phyloP scores from a whole-genome alignment of 2,888 invertebrate species.

The Thelaira solivaga region DNA sequence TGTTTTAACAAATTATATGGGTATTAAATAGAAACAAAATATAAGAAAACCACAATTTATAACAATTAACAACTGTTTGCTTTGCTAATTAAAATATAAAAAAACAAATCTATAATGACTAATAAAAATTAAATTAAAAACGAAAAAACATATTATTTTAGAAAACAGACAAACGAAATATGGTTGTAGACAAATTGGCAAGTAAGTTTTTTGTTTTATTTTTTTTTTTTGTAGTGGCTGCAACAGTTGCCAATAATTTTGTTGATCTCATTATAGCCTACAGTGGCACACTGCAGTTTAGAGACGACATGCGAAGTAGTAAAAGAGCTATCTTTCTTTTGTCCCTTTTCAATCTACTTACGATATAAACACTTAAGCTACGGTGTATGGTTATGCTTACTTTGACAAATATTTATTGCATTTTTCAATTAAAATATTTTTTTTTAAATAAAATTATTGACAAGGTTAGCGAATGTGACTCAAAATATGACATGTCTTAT shows the following conservation, averaged over 20 bases:
- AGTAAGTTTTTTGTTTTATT: constrained; percentile 33
- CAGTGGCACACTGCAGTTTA: not conserved
- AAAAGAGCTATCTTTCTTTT: too few relatives aligned
- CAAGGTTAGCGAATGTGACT: too few relatives aligned
- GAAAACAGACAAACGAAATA: constrained; percentile 6
- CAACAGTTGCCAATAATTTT: constrained; percentile 15
- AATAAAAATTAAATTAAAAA: not conserved
- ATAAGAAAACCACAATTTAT: not conserved
- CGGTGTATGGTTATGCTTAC: too few relatives aligned
- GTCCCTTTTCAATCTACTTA: too few relatives aligned
- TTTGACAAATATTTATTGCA: too few relatives aligned
- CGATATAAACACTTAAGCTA: too few relatives aligned
- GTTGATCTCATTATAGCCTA: not conserved
- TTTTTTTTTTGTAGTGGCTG: constrained; percentile 11
- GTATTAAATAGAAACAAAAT: not conserved
- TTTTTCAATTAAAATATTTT: too few relatives aligned
- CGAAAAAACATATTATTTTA: not conserved
- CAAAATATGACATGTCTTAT: too few relatives aligned
- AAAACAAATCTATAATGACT: not conserved
- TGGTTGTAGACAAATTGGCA: constrained; percentile 59
- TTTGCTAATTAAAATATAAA: constrained; percentile 12
- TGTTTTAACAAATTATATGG: not conserved
- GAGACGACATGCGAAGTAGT: not conserved
- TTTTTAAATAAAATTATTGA: too few relatives aligned
- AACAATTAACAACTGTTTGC: constrained; percentile 23